These are phyloP conservation scores for Molanna angustata DNA, from an alignment of 2,888 invertebrate genomes.

Conservation along the genomic window DNA sequence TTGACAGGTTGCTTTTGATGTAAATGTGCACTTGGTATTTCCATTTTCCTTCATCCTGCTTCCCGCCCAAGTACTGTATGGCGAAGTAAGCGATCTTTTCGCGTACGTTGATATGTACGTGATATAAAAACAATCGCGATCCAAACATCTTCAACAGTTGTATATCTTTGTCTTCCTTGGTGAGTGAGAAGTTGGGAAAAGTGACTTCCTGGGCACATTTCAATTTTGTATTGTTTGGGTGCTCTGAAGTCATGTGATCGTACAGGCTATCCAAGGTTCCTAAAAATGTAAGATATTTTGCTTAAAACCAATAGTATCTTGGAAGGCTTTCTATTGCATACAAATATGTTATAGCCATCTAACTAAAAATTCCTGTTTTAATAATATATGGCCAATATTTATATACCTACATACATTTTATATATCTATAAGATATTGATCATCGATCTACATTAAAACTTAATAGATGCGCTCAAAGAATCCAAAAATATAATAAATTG, in stretches of 20 bases:
- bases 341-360: no score
- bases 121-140: slow-evolving; percentile 14
- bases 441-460: no score
- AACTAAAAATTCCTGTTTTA: no score
- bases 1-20: slow-evolving; percentile 9
- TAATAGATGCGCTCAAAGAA: no score
- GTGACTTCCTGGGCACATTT: slow-evolving; percentile 5
- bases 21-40: slow-evolving; percentile 22
- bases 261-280: slow-evolving; percentile 4
- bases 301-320: no score
- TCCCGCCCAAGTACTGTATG: slow-evolving; percentile 16
- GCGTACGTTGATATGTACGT: slow-evolving; percentile 1
- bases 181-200: slow-evolving; percentile 14
- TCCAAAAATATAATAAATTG: no score
- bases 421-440: no score
- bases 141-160: slow-evolving; percentile 12
- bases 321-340: no score
- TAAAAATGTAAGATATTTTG: no score
- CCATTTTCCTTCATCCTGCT: slow-evolving; percentile 5
- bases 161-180: slow-evolving; percentile 10
- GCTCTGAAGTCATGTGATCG: slow-evolving; percentile 11
- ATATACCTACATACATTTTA: no score
- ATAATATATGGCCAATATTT: no score
- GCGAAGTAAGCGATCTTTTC: slow-evolving; percentile 14
- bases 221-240: slow-evolving; percentile 11